phyloP scores from a whole-genome alignment of 2,113 vertebrate species.

The Anthoscopus minutus region DNA sequence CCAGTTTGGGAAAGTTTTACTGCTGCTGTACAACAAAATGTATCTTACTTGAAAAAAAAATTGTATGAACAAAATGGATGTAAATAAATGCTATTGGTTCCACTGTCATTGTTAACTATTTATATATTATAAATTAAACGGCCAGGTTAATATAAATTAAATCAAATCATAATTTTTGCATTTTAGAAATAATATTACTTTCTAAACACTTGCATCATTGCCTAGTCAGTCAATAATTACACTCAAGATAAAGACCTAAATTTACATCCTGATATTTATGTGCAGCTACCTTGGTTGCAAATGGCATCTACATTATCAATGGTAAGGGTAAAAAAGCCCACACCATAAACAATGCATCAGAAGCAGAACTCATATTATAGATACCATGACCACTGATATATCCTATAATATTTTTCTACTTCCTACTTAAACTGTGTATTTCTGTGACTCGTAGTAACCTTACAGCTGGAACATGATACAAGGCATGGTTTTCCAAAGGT shows the following conservation, averaged over 20 bases:
- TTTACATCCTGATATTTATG: neutral
- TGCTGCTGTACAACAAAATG: neutral
- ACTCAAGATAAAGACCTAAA: neutral
- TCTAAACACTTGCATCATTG: neutral
- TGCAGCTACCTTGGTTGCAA: neutral
- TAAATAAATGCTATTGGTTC: accelerated
- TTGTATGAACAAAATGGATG: neutral
- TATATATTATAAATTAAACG: neutral
- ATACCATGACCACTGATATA: neutral
- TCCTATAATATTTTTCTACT: neutral
- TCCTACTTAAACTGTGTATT: neutral
- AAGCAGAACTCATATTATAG: neutral
- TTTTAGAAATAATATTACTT: neutral
- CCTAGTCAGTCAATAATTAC: neutral
- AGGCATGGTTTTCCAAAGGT: neutral
- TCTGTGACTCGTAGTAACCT: neutral
- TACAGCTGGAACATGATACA: neutral
- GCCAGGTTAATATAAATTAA: neutral
- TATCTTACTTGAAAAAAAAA: neutral
- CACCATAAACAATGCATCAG: neutral
- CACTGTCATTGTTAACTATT: neutral
- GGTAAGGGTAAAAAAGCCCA: accelerated
- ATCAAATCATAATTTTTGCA: neutral
- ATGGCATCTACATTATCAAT: neutral
- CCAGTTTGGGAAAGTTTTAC: neutral